Evolutionary conservation across 2,888 invertebrate species (phyloP), one percentile per base, ranked within the genome.

Genomic region (Nemotelus pantherinus): DNA sequence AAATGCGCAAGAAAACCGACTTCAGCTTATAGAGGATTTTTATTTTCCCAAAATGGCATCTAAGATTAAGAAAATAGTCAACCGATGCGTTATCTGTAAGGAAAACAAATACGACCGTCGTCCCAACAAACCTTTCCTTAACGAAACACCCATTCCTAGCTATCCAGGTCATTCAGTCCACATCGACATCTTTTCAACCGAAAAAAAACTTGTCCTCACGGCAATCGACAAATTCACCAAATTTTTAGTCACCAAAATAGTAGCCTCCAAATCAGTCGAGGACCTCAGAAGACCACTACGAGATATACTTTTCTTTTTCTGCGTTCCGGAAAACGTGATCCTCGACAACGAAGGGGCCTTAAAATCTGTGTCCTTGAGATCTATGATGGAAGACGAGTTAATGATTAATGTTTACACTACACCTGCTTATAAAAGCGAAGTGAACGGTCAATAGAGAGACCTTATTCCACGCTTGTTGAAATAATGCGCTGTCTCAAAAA

Each of bases 151-250:
- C 58, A 43, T 74, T 58, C 74, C 74, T 39, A 44, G 5, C 45
- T 44, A 77, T 48, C 72, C 77, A 1, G 57, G 57, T 6, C 68
- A 78, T n/a, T 60, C 60, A 25, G 9, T 75, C 3, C 75, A 75
- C 60, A 68, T 78, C 2, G 78, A 78, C 44, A 78, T 78, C 43
- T 76, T 55, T n/a, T 55, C 44, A 10, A 79, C 77, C 25, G 71
- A 80, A 77, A 77, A 57, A 45, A 45, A 77, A 7, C 45, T 76
- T 3, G 77, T 76, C 2, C 57, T 80, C 0, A 80, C 81, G 0
- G 80, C 80, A 47, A 55, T 80, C 6, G 79, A 80, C 43, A 80
- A 79, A 68, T 79, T 80, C 25, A 77, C 80, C 1, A 79, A 79
- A 55, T 80, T 78, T 58, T 78, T 77, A 6, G 76, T 58, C 3